These are phyloP conservation scores for Smittia aterrima DNA, from an alignment of 2,888 invertebrate species.

Conservation along the genomic window DNA sequence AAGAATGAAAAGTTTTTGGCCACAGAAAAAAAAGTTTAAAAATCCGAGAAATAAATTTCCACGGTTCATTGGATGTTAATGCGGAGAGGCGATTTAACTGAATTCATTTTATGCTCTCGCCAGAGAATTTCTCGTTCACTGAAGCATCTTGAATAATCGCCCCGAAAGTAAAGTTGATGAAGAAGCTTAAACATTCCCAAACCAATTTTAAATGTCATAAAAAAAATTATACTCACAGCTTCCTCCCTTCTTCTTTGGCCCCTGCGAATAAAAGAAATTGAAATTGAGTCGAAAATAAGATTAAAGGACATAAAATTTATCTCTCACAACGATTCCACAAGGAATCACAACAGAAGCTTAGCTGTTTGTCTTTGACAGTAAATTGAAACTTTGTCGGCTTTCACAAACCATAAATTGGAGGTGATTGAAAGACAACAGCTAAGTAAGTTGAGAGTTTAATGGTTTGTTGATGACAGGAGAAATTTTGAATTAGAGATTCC, in stretches of 20 bases:
- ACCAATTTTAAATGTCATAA: slow-evolving; percentile 37
- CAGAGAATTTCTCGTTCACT: slow-evolving; percentile 20
- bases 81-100: slow-evolving; percentile 35
- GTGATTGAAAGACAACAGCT: neutral
- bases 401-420: neutral
- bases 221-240: slow-evolving; percentile 45
- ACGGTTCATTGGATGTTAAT: slow-evolving; percentile 40
- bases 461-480: too few relatives aligned
- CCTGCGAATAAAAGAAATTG: slow-evolving; percentile 31
- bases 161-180: slow-evolving; percentile 25
- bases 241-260: slow-evolving; percentile 47
- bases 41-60: slow-evolving; percentile 18
- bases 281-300: slow-evolving; percentile 13
- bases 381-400: slow-evolving; percentile 19
- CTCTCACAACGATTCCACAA: neutral
- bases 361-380: neutral
- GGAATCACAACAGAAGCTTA: slow-evolving; percentile 26
- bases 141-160: slow-evolving; percentile 26
- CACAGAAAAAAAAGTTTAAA: slow-evolving; percentile 15
- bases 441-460: neutral
- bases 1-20: neutral
- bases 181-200: slow-evolving; percentile 35
- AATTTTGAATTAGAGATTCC: too few relatives aligned
- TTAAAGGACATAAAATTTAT: slow-evolving; percentile 34
- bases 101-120: slow-evolving; percentile 3